Percentiles rank a stretch among this genome's conserved stretches.
Conservation (phyloP, 2,797 vertebrate species). For the Gymnoscopelus microlampas region DNA sequence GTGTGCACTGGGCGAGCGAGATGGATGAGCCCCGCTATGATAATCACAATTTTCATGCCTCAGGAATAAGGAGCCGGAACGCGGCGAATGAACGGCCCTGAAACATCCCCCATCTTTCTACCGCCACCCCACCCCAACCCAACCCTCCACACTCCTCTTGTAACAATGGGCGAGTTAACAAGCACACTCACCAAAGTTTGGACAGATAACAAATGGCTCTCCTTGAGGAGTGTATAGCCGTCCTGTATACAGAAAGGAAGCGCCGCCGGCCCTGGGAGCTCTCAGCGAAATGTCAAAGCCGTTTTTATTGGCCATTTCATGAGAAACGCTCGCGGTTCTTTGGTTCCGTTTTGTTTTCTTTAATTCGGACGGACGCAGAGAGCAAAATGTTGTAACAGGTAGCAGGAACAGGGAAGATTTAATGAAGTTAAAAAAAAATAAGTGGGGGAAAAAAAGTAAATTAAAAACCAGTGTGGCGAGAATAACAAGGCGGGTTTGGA, state of each 20-base stretch:
- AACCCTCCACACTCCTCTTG: slow-evolving; percentile 6
- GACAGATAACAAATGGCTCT: slow-evolving; percentile 69
- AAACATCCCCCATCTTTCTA: slow-evolving; percentile 17
- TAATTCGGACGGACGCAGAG: slow-evolving; percentile 44
- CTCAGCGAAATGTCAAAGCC: slow-evolving; percentile 44
- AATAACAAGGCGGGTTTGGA: slow-evolving; percentile 64
- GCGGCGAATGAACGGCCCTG: slow-evolving; percentile 38
- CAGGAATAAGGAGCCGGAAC: slow-evolving; percentile 59
- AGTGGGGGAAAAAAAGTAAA: slow-evolving; percentile 46
- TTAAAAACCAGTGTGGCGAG: slow-evolving; percentile 30
- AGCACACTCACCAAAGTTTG: slow-evolving; percentile 62
- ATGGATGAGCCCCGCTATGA: slow-evolving; percentile 66
- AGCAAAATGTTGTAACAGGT: slow-evolving; percentile 33
- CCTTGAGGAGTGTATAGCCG: slow-evolving; percentile 56
- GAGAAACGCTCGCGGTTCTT: slow-evolving; percentile 34
- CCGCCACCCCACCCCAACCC: too few relatives aligned
- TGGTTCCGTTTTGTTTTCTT: slow-evolving; percentile 22
- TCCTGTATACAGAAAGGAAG: slow-evolving; percentile 50
- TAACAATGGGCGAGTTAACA: slow-evolving; percentile 72
- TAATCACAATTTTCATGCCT: slow-evolving; percentile 67
- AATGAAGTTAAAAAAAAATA: slow-evolving; percentile 60
- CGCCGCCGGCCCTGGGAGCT: slow-evolving; percentile 34
- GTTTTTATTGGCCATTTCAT: slow-evolving; percentile 45
- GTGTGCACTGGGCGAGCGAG: slow-evolving; percentile 32
- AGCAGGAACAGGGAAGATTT: slow-evolving; percentile 22